Conservation (phyloP, 2,797 vertebrate genomes). For the Typhlichthys subterraneus region DNA sequence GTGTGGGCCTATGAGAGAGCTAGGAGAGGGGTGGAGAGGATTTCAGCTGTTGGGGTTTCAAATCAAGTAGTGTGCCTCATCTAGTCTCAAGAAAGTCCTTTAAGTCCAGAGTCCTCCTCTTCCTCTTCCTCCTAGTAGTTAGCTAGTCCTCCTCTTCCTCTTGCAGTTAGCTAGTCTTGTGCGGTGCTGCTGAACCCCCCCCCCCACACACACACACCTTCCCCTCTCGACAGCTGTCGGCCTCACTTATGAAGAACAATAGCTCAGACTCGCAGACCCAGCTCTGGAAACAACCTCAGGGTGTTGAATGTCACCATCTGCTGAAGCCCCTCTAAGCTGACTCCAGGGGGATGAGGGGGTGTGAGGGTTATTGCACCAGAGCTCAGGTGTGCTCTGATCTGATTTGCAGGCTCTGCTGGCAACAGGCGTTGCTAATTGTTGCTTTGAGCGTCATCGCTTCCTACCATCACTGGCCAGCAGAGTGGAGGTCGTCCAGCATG, state of each 20-base stretch:
- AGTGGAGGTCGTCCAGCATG: too few relatives aligned
- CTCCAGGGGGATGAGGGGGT: slow-evolving; percentile 53
- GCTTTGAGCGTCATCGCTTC: neutral
- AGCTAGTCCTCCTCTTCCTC: slow-evolving; percentile 9
- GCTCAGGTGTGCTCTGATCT: slow-evolving; percentile 65
- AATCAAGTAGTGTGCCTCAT: too few relatives aligned
- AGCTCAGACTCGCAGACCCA: slow-evolving; percentile 40
- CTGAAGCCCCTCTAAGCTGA: slow-evolving; percentile 57
- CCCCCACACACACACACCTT: slow-evolving; percentile 22
- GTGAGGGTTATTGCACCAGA: slow-evolving; percentile 68
- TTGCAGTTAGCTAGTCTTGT: neutral
- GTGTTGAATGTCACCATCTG: slow-evolving; percentile 78
- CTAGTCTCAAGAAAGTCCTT: too few relatives aligned
- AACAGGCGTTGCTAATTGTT: slow-evolving; percentile 41
- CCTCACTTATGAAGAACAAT: slow-evolving; percentile 51
- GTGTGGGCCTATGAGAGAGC: too few relatives aligned
- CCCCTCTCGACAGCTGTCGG: slow-evolving; percentile 61
- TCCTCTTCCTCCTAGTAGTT: slow-evolving; percentile 11
- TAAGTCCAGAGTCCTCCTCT: neutral
- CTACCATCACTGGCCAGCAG: too few relatives aligned
- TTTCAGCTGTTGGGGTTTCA: too few relatives aligned
- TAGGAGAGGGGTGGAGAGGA: too few relatives aligned
- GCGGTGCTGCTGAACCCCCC: neutral
- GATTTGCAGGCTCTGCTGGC: slow-evolving; percentile 53
- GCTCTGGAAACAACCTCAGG: slow-evolving; percentile 55